Base-by-base conservation (phyloP, 2,888 invertebrate species). In the Charanyca ferruginea region DNA sequence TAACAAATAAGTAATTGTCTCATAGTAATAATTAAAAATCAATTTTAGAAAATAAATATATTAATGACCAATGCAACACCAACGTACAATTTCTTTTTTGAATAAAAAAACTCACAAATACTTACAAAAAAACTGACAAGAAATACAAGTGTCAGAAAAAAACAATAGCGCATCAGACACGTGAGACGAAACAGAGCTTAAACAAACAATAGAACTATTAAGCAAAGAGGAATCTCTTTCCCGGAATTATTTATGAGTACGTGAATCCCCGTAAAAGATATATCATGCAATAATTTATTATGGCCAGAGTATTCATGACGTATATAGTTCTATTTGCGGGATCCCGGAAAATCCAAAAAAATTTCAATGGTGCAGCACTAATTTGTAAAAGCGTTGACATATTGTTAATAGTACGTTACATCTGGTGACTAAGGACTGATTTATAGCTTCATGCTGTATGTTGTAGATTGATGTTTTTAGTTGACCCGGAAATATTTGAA, bases 321-420 rank as follows among this genome's bases (percentile, higher is more conserved):
- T 18, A 18, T 38, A 20, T 25, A 70, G 55, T 73, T 13, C 16
- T 45, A 61, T 74, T 60, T 57, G 32, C 22, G 22, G 61, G 23
- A 79, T 74, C 9, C 61, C 61, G 69, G 67, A 32, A 53, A 42
- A 62, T 8, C 44, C 41, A 41, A 58, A 41, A 58, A 47, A 58
- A 68, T 54, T 67, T 49, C n/a, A 41, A 13, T 28, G 41, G 58
- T 28, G 23, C 75, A 55, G 22, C 62, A 59, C 75, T 67, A 78
- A 61, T 78, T 78, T 73, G 38, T 74, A 59, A 79, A 74, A 51
- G 79, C 79, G 75, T 79, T 79, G 75, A 75, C 75, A 62, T 62
- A 75, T 75, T 75, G 58, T 74, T 67, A 62, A 67, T 59, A 57
- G 58, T 61, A 67, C 61, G 58, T 61, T 62, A 47, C 57, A 74